Percentiles rank a stretch among this genome's conserved stretches.
Conservation (phyloP, 2,113 vertebrate genomes). For the Campylomormyrus numenius region DNA sequence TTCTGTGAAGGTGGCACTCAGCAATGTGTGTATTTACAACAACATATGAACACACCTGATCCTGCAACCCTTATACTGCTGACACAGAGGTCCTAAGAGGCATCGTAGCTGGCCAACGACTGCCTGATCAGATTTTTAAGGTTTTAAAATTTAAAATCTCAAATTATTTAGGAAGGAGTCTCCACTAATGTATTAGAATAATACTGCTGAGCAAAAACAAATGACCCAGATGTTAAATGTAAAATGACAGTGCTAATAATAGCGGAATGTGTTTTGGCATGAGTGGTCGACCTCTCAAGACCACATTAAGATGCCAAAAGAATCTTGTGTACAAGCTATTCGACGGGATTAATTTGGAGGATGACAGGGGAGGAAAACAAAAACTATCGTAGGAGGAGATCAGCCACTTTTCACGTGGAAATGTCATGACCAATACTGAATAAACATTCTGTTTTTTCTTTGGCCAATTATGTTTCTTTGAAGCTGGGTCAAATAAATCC, state of each 20-base stretch:
- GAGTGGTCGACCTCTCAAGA: constrained; percentile 36
- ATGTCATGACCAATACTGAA: background rate
- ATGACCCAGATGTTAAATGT: constrained; percentile 57
- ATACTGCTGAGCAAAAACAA: constrained; percentile 24
- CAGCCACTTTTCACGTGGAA: constrained; percentile 7
- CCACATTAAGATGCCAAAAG: constrained; percentile 44
- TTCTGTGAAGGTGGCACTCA: background rate
- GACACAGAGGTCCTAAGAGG: background rate
- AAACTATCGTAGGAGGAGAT: background rate
- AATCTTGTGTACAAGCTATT: constrained; percentile 23
- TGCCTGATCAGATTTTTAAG: background rate
- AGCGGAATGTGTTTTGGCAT: constrained; percentile 42
- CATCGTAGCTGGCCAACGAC: background rate
- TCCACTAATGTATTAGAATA: constrained; percentile 14
- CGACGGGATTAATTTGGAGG: constrained; percentile 18
- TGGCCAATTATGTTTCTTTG: constrained; percentile 21
- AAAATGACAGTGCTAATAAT: constrained; percentile 58
- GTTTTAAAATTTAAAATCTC: background rate
- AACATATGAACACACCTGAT: background rate
- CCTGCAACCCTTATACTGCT: background rate
- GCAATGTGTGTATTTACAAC: background rate
- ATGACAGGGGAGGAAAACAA: constrained; percentile 22
- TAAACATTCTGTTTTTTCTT: constrained; percentile 8
- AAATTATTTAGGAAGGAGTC: constrained; percentile 1
- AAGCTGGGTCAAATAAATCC: constrained; percentile 20